Conservation (phyloP, 2,888 invertebrate species). For the Maniola hyperantus region DNA sequence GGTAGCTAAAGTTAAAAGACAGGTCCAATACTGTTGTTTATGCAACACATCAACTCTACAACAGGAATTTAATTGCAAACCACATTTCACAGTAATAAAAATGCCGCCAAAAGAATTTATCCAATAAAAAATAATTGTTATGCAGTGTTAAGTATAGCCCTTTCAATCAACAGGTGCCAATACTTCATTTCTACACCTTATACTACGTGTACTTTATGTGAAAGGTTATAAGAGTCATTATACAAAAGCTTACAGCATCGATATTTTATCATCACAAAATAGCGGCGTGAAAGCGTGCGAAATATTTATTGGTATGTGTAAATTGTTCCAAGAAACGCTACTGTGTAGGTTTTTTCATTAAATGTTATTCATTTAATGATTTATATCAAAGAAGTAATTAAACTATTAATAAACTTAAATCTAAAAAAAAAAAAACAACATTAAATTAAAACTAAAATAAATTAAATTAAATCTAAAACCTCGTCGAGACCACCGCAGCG, state of each 20-base stretch:
- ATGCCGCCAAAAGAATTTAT: slow-evolving; percentile 28
- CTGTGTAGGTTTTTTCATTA: slow-evolving; percentile 13
- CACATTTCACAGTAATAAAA: slow-evolving; percentile 16
- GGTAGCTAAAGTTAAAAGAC: slow-evolving; percentile 4
- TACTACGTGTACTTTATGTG: neutral
- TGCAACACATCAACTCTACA: slow-evolving; percentile 11
- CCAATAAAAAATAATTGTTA: slow-evolving; percentile 35
- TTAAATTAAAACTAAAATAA: too few relatives aligned
- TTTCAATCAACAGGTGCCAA: slow-evolving; percentile 18
- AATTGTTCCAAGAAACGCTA: slow-evolving; percentile 19
- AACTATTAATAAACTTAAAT: too few relatives aligned
- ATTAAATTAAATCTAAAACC: too few relatives aligned
- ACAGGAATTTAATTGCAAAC: slow-evolving; percentile 23
- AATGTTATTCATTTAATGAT: too few relatives aligned
- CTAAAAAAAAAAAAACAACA: too few relatives aligned
- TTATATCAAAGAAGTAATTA: too few relatives aligned
- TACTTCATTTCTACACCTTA: slow-evolving; percentile 10
- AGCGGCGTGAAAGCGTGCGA: slow-evolving; percentile 20
- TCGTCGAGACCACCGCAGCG: too few relatives aligned
- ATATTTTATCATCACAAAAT: slow-evolving; percentile 14
- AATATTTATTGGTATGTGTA: slow-evolving; percentile 14
- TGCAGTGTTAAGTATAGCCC: slow-evolving; percentile 31
- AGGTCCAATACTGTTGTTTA: slow-evolving; percentile 3
- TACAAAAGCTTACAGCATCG: neutral
- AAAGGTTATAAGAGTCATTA: neutral